A percentile compares a stretch with the other conserved stretches of the same genome.
These are phyloP conservation scores for Crotalus helleri DNA, from an alignment of 2,113 vertebrate species.

Conservation along the genomic window DNA sequence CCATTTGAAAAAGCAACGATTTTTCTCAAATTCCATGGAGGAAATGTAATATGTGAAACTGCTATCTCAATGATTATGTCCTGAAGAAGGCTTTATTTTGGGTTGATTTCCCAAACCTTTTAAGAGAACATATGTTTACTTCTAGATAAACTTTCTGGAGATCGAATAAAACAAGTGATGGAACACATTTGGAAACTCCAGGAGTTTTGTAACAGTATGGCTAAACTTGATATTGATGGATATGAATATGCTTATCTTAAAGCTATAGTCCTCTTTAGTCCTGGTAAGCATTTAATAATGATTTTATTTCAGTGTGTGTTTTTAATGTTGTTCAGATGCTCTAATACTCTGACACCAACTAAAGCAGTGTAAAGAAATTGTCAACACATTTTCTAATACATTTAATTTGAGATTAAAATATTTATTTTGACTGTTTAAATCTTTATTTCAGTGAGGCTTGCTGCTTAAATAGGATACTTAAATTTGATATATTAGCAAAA, in stretches of 20 bases:
- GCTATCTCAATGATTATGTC: neutral
- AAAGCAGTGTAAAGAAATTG: neutral
- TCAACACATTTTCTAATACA: neutral
- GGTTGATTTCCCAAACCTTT: conserved; percentile 8
- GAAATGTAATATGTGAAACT: neutral
- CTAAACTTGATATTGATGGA: conserved; percentile 89
- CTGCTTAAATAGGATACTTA: neutral
- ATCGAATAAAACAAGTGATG: conserved; percentile 96
- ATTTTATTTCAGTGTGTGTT: neutral
- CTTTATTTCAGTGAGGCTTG: neutral
- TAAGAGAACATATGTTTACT: conserved; percentile 53
- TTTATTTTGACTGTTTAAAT: neutral
- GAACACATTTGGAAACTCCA: conserved; percentile 99
- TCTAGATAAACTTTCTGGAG: conserved; percentile 91
- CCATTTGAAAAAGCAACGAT: neutral
- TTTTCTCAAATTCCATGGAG: neutral
- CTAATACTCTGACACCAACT: neutral
- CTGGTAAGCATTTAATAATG: conserved; percentile 76
- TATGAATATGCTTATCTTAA: conserved; percentile 99
- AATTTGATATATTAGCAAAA: conserved; percentile 3
- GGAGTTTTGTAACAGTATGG: conserved; percentile 99
- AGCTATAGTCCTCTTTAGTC: conserved; percentile 96
- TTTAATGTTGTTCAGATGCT: conserved; percentile 16
- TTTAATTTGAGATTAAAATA: neutral
- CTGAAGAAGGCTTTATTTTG: neutral